Evolutionary conservation across 2,888 invertebrate species (phyloP).

Genomic region (Andrena bucephala): DNA sequence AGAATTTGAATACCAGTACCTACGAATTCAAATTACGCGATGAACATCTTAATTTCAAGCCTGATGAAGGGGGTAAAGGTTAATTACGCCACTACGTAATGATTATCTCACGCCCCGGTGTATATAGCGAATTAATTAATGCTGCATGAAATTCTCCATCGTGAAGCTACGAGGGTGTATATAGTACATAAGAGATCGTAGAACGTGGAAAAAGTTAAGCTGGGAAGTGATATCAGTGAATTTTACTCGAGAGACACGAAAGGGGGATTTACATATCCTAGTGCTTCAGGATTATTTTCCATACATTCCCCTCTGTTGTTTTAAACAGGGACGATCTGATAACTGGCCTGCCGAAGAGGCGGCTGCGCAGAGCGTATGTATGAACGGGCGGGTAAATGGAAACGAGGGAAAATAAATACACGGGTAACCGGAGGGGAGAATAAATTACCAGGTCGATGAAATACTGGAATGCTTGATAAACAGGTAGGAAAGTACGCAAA

Average conservation of each 20-base stretch:
- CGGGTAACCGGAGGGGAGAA: neutral
- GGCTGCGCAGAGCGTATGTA: neutral
- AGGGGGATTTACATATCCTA: conserved; percentile 10
- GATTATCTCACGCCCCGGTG: no score
- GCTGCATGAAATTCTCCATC: no score
- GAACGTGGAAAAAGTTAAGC: neutral
- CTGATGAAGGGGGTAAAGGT: no score
- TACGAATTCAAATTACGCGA: no score
- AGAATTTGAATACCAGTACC: no score
- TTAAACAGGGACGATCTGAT: neutral
- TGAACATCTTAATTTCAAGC: no score
- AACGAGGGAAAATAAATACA: neutral
- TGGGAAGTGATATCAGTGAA: neutral
- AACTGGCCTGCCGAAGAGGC: neutral
- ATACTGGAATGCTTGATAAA: neutral
- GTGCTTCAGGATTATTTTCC: neutral
- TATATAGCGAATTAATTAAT: no score
- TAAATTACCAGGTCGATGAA: neutral
- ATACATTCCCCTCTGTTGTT: no score
- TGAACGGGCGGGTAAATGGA: neutral
- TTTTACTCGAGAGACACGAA: conserved; percentile 10
- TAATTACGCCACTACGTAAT: no score
- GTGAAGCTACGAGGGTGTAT: no score
- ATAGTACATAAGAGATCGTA: neutral
- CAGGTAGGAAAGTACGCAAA: neutral